Base-by-base conservation (phyloP, 2,888 invertebrate genomes). In the Agrochola lota region DNA sequence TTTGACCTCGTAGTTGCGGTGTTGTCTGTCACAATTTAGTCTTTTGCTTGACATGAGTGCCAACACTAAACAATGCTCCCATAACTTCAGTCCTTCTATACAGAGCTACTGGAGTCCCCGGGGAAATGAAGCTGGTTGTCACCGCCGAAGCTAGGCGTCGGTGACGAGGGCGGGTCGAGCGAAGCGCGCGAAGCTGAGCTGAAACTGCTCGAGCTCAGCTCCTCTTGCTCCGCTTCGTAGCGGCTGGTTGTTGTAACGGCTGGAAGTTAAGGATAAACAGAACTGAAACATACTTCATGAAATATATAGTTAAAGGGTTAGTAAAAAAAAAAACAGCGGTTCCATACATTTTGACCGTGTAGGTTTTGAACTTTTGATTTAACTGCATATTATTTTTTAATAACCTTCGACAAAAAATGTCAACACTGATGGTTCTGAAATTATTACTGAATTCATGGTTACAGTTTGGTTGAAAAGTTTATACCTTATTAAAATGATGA, bases 161-260 rank as follows among this genome's bases (percentile, higher is more conserved):
- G 98, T 30, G 98, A 97, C 46, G 97, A 97, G 68, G 98, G 97
- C 12, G 97, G 97, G 91, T 98, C 98, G 72, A 98, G 95, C 1
- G 98, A 98, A 23, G 98, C 98, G 74, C 98, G 97, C 90, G 98
- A 98, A 20, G 98, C 97, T 1, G 98, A 98, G 92, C 98, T 98
- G 91, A 98, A 98, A 93, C 98, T 98, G 94, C 98, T 98, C 57
- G 98, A 98, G 92, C 98, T 98, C 71, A 98, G 95, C 92, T 98
- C 98, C 92, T 98, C 98, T 70, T 97, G 97, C 88, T 98, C 98
- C 40, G 97, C 97, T 79, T 97, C 98, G 88, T 97, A 97, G 52
- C 98, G 97, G 74, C 97, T 97, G 90, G 97, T 89, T 43, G 92
- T 77, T 74, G 91, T 86, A 66, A 91, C 91, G 46, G 88, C 95